Percentiles rank a stretch among this genome's conserved stretches.
Conservation (phyloP, 2,113 vertebrate genomes). For the Marcusenius ussheri region DNA sequence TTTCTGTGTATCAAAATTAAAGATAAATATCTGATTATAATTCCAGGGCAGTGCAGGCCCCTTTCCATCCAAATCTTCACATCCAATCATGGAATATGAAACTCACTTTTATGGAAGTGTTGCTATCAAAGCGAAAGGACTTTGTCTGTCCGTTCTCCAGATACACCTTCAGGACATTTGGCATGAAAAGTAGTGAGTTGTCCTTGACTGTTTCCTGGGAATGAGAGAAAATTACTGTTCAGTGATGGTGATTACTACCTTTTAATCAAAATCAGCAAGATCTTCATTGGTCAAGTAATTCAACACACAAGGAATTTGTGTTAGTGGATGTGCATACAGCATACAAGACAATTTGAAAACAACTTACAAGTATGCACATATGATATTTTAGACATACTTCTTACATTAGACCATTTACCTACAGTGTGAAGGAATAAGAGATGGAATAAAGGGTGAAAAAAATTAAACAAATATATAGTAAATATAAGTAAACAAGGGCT, state of each 20-base stretch:
- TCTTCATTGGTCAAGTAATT: neutral
- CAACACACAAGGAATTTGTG: neutral
- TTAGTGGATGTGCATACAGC: neutral
- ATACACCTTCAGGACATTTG: conserved; percentile 97
- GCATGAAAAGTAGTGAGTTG: conserved; percentile 96
- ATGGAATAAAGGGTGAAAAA: neutral
- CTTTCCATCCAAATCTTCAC: neutral
- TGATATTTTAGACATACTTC: neutral
- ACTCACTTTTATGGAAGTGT: conserved; percentile 89
- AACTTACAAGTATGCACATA: neutral
- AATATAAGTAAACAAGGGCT: neutral
- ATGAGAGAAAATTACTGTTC: neutral
- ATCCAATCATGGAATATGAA: conserved; percentile 1
- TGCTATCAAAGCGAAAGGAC: conserved; percentile 93
- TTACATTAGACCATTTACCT: neutral
- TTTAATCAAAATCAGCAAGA: neutral
- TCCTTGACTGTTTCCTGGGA: conserved; percentile 89
- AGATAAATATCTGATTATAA: neutral
- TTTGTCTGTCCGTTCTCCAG: conserved; percentile 98
- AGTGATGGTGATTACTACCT: neutral
- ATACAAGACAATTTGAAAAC: neutral
- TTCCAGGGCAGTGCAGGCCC: neutral
- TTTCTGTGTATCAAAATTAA: neutral
- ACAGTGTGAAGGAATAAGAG: neutral
- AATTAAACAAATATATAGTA: neutral